Conservation (phyloP, 2,797 vertebrate species). For the Crocodylus rhombifer region DNA sequence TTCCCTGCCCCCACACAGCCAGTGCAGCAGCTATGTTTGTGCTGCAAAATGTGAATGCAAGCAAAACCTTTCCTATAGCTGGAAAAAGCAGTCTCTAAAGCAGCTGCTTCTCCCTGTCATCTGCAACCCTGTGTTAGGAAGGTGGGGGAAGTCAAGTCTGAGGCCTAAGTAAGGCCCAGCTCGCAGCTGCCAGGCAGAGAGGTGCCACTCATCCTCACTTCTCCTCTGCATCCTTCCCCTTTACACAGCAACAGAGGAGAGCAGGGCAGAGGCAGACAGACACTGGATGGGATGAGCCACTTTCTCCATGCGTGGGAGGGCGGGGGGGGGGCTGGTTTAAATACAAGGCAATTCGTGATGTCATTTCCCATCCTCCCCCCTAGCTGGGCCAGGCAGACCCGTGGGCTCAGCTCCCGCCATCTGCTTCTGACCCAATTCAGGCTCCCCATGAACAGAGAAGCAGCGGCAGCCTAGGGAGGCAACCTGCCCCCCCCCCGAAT, state of each 20-base stretch:
- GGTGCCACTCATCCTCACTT: slow-evolving; percentile 16
- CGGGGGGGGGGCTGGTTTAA: too few relatives aligned
- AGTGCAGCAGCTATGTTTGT: background rate
- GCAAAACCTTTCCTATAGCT: background rate
- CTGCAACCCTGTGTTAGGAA: background rate
- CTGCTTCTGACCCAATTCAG: background rate
- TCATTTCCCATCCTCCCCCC: slow-evolving; percentile 34
- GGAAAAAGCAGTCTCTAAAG: too few relatives aligned
- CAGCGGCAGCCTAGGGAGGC: background rate
- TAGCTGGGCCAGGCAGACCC: background rate
- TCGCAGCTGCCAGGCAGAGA: slow-evolving; percentile 15
- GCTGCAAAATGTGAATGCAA: rapidly evolving
- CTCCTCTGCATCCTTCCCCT: background rate
- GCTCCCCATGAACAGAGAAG: background rate
- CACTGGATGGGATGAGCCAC: slow-evolving; percentile 48
- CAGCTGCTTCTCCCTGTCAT: too few relatives aligned
- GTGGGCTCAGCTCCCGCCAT: background rate
- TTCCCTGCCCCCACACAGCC: background rate
- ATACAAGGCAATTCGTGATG: background rate
- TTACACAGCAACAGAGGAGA: background rate
- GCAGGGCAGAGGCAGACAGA: background rate
- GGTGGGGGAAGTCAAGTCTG: slow-evolving; percentile 54
- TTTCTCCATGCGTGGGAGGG: background rate
- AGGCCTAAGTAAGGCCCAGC: background rate
- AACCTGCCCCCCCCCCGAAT: background rate